Conservation (phyloP, 2,888 invertebrate species). For the Lasioglossum lativentre region DNA sequence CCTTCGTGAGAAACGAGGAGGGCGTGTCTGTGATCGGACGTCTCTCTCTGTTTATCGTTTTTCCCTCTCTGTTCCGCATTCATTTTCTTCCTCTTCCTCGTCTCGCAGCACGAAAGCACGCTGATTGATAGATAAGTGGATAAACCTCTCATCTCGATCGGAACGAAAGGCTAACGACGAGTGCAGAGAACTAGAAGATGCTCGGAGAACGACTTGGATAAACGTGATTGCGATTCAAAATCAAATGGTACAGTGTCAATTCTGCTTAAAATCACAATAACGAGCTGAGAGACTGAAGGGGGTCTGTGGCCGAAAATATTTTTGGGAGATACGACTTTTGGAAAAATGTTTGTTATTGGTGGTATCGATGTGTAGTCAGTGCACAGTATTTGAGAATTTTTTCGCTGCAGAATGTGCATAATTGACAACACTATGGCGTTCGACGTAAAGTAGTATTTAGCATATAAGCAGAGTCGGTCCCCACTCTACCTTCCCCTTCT, state of each 20-base stretch:
- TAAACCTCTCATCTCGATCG: constrained; percentile 8
- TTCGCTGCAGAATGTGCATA: too few species aligned
- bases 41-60: not conserved
- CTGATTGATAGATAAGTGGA: constrained; percentile 27
- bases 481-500: too few species aligned
- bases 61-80: not conserved
- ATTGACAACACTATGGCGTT: too few species aligned
- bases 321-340: not conserved
- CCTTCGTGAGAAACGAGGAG: constrained; percentile 48
- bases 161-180: not conserved
- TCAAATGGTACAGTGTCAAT: not conserved
- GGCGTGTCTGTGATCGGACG: constrained; percentile 38
- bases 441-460: too few species aligned
- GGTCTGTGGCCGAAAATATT: not conserved
- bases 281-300: too few species aligned
- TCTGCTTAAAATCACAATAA: not conserved
- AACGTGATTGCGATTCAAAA: not conserved
- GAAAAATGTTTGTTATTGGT: not conserved
- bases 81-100: not conserved
- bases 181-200: not conserved
- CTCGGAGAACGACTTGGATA: not conserved
- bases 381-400: too few species aligned
- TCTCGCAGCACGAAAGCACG: constrained; percentile 2
- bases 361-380: not conserved
- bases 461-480: too few species aligned